Conservation (phyloP, 2,113 vertebrate species). For the Ia io region DNA sequence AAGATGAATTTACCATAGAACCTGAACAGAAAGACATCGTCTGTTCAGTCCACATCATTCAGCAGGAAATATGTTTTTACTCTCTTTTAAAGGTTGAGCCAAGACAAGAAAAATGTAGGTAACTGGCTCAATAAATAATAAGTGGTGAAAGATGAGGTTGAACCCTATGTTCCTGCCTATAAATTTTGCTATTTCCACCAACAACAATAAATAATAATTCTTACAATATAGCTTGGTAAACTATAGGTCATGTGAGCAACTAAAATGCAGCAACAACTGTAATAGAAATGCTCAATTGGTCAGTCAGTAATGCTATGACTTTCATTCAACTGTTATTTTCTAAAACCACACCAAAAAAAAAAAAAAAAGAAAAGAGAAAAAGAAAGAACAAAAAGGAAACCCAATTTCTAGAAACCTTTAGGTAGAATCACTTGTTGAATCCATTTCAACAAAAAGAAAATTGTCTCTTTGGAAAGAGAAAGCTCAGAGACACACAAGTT, state of each 20-base stretch:
- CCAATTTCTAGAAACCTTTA: constrained; percentile 9
- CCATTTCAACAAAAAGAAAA: background rate
- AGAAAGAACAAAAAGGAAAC: background rate
- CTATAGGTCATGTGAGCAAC: background rate
- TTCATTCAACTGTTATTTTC: background rate
- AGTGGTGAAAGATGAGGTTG: background rate
- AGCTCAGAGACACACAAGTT: constrained; percentile 12
- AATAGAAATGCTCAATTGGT: background rate
- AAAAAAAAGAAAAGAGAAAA: background rate
- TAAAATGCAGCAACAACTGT: background rate
- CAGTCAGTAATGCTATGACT: background rate
- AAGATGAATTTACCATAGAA: background rate
- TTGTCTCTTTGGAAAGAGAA: constrained; percentile 18
- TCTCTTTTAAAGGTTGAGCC: background rate
- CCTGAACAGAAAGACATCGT: background rate
- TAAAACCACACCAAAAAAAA: background rate
- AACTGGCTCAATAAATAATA: background rate
- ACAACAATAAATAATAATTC: background rate
- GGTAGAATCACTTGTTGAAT: background rate
- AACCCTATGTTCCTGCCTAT: background rate
- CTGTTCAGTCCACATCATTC: background rate
- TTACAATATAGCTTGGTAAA: background rate
- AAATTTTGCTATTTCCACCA: constrained; percentile 15
- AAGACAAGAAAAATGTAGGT: background rate
- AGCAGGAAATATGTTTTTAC: background rate